phyloP scores from a whole-genome alignment of 2,113 vertebrate genomes.

The Cyanoramphus novaezelandiae region DNA sequence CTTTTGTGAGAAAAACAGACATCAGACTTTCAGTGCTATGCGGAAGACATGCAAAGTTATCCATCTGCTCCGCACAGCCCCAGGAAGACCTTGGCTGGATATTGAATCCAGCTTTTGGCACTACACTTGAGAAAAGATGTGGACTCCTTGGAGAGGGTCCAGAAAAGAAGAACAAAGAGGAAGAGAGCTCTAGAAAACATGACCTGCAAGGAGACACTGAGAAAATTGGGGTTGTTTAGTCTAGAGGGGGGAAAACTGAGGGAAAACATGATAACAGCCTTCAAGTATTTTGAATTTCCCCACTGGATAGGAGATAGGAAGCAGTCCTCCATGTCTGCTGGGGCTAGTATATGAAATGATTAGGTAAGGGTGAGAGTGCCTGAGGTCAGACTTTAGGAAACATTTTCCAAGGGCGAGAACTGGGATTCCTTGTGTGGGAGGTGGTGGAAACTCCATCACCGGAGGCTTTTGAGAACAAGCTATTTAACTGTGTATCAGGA shows the following conservation, averaged over 20 bases:
- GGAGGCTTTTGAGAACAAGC: not conserved
- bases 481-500: not conserved
- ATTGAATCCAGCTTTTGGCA: constrained; percentile 61
- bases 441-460: not conserved
- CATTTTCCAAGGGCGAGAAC: constrained; percentile 9
- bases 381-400: constrained; percentile 31
- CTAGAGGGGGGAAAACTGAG: constrained; percentile 45
- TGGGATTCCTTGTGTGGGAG: constrained; percentile 37
- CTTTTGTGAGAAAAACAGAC: not conserved
- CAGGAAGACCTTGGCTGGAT: constrained; percentile 45
- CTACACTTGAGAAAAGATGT: constrained; percentile 46
- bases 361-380: not conserved
- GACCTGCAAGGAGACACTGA: constrained; percentile 21
- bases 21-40: not conserved
- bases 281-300: constrained; percentile 42
- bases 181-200: constrained; percentile 57
- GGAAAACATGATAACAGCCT: constrained; percentile 38
- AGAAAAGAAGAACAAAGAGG: constrained; percentile 55
- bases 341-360: not conserved
- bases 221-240: constrained; percentile 60
- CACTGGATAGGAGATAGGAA: constrained; percentile 15
- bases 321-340: not conserved
- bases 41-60: not conserved
- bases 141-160: constrained; percentile 48
- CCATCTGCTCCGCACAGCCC: constrained; percentile 51